These are phyloP conservation scores for Camponotus pennsylvanicus DNA, from an alignment of 1,140 invertebrate genomes.

Conservation along the genomic window DNA sequence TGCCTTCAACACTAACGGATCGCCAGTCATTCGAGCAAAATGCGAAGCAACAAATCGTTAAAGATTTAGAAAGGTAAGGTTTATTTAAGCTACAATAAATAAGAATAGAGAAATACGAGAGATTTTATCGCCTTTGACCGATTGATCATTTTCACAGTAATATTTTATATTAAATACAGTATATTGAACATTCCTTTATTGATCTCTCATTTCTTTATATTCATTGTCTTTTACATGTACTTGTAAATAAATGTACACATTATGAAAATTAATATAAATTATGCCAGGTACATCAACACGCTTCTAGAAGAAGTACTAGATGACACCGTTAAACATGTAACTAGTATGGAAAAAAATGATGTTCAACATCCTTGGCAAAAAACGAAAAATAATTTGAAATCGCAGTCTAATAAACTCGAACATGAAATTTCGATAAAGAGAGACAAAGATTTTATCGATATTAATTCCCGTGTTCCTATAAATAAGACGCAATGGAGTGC, in stretches of 20 bases:
- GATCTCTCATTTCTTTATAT: not conserved
- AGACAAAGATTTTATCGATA: slow-evolving; percentile 6
- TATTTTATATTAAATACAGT: not conserved
- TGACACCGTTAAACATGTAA: slow-evolving; percentile 80
- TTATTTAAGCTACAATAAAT: not conserved
- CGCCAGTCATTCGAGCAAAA: slow-evolving; percentile 69
- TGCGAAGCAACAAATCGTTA: slow-evolving; percentile 80
- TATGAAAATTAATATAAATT: not conserved
- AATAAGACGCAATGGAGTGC: slow-evolving; percentile 1
- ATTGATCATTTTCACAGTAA: not conserved
- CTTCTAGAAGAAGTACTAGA: slow-evolving; percentile 80
- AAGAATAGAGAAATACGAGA: not conserved
- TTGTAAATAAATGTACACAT: not conserved
- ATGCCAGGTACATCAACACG: slow-evolving; percentile 76
- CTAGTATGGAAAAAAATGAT: slow-evolving; percentile 16
- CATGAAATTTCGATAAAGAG: not conserved
- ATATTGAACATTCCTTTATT: not conserved
- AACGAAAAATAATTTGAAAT: slow-evolving; percentile 13
- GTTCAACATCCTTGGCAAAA: slow-evolving; percentile 33
- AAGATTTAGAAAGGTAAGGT: slow-evolving; percentile 76
- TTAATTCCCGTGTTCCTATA: not conserved
- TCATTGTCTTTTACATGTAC: not conserved
- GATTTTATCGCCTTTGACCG: not conserved
- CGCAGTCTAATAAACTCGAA: slow-evolving; percentile 19
- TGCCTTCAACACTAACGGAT: not conserved